phyloP scores from a whole-genome alignment of 2,888 invertebrate genomes.

The Caenorhabditis zanzibari region DNA sequence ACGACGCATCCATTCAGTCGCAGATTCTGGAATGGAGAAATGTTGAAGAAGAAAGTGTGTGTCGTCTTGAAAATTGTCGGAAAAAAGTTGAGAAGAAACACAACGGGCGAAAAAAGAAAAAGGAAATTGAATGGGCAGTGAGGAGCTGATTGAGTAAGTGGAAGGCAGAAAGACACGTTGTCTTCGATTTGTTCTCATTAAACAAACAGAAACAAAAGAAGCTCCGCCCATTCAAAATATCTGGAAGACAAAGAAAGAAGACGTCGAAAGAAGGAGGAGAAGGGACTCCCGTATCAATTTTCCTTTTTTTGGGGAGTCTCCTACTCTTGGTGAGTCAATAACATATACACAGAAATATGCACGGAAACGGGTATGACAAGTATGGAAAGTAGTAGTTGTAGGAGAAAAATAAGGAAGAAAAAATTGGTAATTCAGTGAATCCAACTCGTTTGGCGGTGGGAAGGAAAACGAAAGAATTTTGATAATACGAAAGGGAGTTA shows the following conservation, averaged over 20 bases:
- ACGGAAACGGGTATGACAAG: slow-evolving; percentile 52
- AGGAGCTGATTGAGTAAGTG: slow-evolving; percentile 66
- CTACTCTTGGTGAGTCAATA: slow-evolving; percentile 37
- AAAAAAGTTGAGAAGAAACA: slow-evolving; percentile 47
- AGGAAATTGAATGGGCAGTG: slow-evolving; percentile 63
- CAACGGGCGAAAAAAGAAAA: slow-evolving; percentile 23
- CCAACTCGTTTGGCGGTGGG: not conserved
- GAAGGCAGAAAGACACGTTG: slow-evolving; percentile 24
- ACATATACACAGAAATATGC: slow-evolving; percentile 42
- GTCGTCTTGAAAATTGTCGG: slow-evolving; percentile 48
- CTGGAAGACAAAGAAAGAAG: slow-evolving; percentile 31
- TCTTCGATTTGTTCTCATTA: slow-evolving; percentile 67
- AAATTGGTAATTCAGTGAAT: slow-evolving; percentile 16
- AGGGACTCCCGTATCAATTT: slow-evolving; percentile 48
- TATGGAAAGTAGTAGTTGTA: slow-evolving; percentile 1
- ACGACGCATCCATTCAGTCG: slow-evolving; percentile 61
- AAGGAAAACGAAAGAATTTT: slow-evolving; percentile 15
- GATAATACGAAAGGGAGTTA: not conserved
- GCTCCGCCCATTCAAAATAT: slow-evolving; percentile 50
- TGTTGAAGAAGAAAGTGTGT: slow-evolving; percentile 28
- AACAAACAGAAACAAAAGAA: slow-evolving; percentile 51
- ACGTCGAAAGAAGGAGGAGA: slow-evolving; percentile 27
- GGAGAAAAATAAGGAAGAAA: not conserved
- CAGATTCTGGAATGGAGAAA: slow-evolving; percentile 39
- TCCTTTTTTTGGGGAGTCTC: slow-evolving; percentile 17